These are phyloP conservation scores for Coptodon rendalli DNA, from an alignment of 2,113 vertebrate species.

Conservation along the genomic window DNA sequence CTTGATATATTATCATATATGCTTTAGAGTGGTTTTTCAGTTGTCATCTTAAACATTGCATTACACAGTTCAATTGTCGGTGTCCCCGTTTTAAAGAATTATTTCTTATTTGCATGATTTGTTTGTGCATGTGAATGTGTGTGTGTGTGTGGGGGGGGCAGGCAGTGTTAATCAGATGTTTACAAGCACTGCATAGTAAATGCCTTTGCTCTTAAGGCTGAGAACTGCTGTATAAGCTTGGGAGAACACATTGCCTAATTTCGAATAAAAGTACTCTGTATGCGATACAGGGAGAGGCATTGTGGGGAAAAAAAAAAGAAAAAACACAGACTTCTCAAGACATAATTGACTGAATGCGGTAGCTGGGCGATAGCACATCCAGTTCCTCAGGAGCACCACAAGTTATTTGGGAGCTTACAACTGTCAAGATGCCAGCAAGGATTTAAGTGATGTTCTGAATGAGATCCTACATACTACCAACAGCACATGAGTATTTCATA, in stretches of 20 bases:
- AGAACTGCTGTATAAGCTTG: background rate
- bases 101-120: conserved; percentile 1
- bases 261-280: background rate
- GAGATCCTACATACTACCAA: background rate
- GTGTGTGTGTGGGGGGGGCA: background rate
- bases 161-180: conserved; percentile 50
- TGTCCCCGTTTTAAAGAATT: conserved; percentile 7
- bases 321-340: background rate
- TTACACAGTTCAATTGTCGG: background rate
- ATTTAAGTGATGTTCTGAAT: background rate
- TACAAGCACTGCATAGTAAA: conserved; percentile 24
- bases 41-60: background rate
- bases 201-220: background rate
- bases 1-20: background rate
- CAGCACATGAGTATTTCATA: background rate
- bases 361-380: background rate
- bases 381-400: background rate
- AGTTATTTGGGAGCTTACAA: background rate
- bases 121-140: conserved; percentile 14
- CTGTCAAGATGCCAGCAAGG: background rate
- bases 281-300: background rate
- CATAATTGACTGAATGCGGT: background rate
- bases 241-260: background rate
- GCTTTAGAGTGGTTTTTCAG: background rate
- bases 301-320: accelerated